phyloP scores from a whole-genome alignment of 1,140 invertebrate species.

The Oreohelix idahoensis region DNA sequence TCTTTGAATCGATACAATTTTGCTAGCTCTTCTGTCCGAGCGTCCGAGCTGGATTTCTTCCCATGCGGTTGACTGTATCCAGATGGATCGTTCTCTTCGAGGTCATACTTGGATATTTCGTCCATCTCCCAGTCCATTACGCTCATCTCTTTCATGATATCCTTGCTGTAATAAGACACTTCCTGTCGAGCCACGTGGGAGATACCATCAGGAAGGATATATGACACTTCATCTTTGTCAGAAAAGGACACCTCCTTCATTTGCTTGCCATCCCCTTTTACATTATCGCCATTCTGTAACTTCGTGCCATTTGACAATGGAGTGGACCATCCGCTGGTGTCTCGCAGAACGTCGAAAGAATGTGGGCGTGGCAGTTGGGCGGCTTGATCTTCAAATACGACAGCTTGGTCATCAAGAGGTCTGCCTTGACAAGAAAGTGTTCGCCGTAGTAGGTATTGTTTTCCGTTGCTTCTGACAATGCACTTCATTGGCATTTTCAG shows the following conservation, averaged over 20 bases:
- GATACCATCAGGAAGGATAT: constrained; percentile 8
- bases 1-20: constrained; percentile 11
- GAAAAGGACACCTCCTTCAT: constrained; percentile 27
- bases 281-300: background rate
- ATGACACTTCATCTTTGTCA: constrained; percentile 21
- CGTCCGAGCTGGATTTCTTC: background rate
- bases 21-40: background rate
- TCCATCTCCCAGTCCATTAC: constrained; percentile 36
- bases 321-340: background rate
- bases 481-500: constrained; percentile 39
- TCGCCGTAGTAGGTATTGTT: constrained; percentile 42
- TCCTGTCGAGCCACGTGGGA: background rate
- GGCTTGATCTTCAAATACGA: background rate
- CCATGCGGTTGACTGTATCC: background rate
- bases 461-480: constrained; percentile 20
- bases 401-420: background rate
- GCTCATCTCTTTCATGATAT: constrained; percentile 38
- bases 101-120: constrained; percentile 12
- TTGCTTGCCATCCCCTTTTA: constrained; percentile 5
- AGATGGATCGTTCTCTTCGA: background rate
- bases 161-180: constrained; percentile 29
- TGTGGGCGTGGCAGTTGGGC: constrained; percentile 44
- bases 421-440: constrained; percentile 49
- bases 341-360: constrained; percentile 47
- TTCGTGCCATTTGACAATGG: background rate